These are phyloP conservation scores for Vollenhovia emeryi DNA, from an alignment of 1,140 invertebrate genomes.

Conservation along the genomic window DNA sequence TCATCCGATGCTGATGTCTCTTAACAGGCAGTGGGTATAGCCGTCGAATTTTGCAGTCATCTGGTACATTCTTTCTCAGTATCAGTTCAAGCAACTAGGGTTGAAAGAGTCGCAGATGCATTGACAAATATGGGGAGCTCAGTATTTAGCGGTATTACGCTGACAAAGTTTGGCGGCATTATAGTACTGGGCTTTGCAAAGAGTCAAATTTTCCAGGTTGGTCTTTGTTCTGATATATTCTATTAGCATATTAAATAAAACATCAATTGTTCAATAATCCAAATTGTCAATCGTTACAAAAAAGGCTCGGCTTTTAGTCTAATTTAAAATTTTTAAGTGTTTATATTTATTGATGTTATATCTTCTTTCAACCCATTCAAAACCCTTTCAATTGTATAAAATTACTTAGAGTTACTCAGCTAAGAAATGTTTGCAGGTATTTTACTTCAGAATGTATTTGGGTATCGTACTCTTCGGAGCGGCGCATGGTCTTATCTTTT, in stretches of 20 bases:
- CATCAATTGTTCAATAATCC: not conserved
- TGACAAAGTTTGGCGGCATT: constrained; percentile 98
- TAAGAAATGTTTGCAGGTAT: constrained; percentile 88
- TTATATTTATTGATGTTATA: not conserved
- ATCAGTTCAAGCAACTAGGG: constrained; percentile 89
- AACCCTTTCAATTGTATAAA: not conserved
- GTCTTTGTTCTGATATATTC: constrained; percentile 1
- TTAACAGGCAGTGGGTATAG: constrained; percentile 96
- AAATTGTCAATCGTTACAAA: not conserved
- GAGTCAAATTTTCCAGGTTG: constrained; percentile 96
- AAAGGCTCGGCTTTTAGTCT: not conserved
- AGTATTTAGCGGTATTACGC: constrained; percentile 98
- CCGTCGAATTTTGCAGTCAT: constrained; percentile 99
- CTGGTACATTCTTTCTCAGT: constrained; percentile 96
- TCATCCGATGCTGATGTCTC: constrained; percentile 28
- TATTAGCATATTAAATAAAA: not conserved
- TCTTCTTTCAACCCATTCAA: not conserved
- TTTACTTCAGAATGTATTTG: constrained; percentile 99
- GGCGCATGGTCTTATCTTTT: constrained; percentile 97
- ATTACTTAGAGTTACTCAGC: not conserved
- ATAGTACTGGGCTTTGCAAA: constrained; percentile 97
- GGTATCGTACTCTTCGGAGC: constrained; percentile 98
- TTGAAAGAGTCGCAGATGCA: constrained; percentile 93
- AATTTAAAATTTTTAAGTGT: not conserved
- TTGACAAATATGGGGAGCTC: constrained; percentile 97